Evolutionary conservation across 2,888 invertebrate species (phyloP).

Genomic region (Odontothrips loti): DNA sequence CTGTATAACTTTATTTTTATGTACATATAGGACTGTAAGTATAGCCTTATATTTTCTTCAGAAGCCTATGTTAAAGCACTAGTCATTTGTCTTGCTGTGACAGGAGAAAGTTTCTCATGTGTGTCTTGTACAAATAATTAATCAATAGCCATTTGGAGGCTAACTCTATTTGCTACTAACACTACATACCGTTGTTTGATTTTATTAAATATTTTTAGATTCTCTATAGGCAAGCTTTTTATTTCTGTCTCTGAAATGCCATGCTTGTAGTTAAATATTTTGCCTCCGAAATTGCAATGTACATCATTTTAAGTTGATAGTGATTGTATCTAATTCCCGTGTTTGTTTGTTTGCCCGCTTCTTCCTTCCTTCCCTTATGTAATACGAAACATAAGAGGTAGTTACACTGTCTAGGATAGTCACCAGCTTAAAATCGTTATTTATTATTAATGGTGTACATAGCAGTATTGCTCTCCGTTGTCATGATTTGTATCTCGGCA

Average conservation of each 20-base stretch:
- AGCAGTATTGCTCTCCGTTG: no score
- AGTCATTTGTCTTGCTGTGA: constrained; percentile 11
- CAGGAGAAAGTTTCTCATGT: not conserved
- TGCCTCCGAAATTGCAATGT: no score
- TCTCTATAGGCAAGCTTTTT: not conserved
- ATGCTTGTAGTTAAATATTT: not conserved
- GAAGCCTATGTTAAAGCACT: constrained; percentile 12
- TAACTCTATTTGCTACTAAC: not conserved
- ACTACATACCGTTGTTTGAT: not conserved
- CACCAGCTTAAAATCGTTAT: no score
- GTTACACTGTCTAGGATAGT: no score
- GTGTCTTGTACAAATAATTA: not conserved
- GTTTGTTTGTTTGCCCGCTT: no score
- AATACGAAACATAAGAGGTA: no score
- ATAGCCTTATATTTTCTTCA: not conserved
- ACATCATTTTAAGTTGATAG: no score
- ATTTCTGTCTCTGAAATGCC: not conserved
- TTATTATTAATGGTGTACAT: no score
- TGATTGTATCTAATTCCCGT: no score
- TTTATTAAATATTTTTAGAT: not conserved
- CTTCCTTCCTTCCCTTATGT: no score
- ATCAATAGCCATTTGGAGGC: not conserved
- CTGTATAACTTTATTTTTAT: not conserved
- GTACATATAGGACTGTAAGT: not conserved
- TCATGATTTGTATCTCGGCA: no score